These are phyloP conservation scores for Diplodus sargus DNA, from an alignment of 2,797 vertebrate species.

Conservation along the genomic window DNA sequence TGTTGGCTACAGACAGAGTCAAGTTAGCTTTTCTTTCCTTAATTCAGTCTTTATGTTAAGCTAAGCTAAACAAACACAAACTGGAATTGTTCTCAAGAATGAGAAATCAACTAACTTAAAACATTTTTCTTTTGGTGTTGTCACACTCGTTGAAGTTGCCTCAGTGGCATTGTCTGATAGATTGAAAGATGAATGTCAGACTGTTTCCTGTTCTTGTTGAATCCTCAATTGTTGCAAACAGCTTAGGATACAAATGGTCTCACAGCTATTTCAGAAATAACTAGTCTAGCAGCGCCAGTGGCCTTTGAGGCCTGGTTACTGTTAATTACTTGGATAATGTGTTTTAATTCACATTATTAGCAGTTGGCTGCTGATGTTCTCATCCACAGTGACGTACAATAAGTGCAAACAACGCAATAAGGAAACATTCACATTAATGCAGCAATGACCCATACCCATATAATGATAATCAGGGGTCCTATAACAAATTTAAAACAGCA, in stretches of 20 bases:
- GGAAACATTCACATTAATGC: conserved; percentile 47
- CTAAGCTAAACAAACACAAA: background rate
- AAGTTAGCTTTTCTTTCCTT: too few species aligned
- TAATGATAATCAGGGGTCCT: conserved; percentile 36
- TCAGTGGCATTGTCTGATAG: background rate
- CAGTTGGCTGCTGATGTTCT: conserved; percentile 46
- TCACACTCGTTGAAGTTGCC: background rate
- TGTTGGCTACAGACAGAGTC: too few species aligned
- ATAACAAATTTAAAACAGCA: conserved; percentile 39
- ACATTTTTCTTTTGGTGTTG: too few species aligned
- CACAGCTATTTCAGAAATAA: conserved; percentile 34
- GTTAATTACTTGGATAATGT: conserved; percentile 66
- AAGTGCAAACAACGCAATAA: conserved; percentile 49
- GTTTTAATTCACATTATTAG: conserved; percentile 63
- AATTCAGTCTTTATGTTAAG: background rate
- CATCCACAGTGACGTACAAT: conserved; percentile 28
- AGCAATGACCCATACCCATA: conserved; percentile 41
- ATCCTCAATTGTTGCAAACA: conserved; percentile 22
- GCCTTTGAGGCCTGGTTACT: conserved; percentile 63
- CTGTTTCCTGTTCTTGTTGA: background rate
- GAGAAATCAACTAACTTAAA: too few species aligned
- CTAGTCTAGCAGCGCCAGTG: conserved; percentile 50
- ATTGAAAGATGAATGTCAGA: background rate
- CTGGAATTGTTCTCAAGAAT: background rate
- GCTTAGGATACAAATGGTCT: conserved; percentile 50